phyloP scores from a whole-genome alignment of 2,888 invertebrate genomes.

The Germaria angustata region DNA sequence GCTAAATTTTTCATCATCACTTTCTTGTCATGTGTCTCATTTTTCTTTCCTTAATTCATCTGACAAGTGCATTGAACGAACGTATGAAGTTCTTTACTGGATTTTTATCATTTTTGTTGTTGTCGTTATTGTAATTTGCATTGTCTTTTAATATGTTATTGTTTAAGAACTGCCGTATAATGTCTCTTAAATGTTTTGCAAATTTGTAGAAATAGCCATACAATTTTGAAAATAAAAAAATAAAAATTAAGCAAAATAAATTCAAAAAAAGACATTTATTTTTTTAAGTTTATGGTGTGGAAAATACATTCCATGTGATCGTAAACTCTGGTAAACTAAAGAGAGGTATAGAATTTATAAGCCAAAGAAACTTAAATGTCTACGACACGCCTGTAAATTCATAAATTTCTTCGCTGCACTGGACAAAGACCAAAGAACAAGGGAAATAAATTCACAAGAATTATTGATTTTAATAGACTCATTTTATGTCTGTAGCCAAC shows the following conservation, averaged over 20 bases:
- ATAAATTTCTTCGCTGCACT: not conserved
- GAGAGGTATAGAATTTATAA: not conserved
- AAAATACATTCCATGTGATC: too few species aligned
- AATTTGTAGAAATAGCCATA: not conserved
- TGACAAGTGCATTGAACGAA: slow-evolving; percentile 60
- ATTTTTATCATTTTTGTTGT: slow-evolving; percentile 2
- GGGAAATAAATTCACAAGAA: not conserved
- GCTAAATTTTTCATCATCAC: slow-evolving; percentile 13
- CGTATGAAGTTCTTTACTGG: slow-evolving; percentile 10
- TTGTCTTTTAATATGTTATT: slow-evolving; percentile 23
- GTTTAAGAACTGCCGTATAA: slow-evolving; percentile 1
- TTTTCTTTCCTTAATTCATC: not conserved
- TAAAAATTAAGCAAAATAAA: too few species aligned
- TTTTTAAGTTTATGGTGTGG: too few species aligned
- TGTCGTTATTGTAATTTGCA: not conserved
- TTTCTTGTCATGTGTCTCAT: not conserved
- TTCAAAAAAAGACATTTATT: too few species aligned
- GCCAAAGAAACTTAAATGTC: slow-evolving; percentile 8
- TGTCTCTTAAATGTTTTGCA: not conserved
- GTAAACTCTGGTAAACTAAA: not conserved
- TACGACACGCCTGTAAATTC: slow-evolving; percentile 15
- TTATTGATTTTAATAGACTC: slow-evolving; percentile 31
- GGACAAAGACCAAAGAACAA: not conserved
- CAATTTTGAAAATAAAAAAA: not conserved
- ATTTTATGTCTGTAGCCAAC: not conserved